Base-by-base conservation (phyloP, 2,113 vertebrate genomes). In the Nycticorax nycticorax region DNA sequence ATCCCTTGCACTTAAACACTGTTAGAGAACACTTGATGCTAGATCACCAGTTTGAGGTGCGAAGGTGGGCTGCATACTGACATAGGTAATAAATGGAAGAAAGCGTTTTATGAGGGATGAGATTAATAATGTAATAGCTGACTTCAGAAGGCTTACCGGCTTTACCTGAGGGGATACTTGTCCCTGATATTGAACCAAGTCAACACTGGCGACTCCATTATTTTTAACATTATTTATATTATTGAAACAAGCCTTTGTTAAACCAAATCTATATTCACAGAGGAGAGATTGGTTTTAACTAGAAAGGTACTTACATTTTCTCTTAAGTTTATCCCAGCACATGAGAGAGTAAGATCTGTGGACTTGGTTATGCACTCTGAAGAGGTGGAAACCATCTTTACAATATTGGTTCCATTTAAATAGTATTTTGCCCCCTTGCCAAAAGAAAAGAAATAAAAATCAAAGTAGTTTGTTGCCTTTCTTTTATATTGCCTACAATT, bases 81-180 rank as follows among this genome's bases (percentile, higher is more conserved):
- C 84, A 87, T 71, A 71, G 55, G 79, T 96, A 95, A 92, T 93
- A 96, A 96, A 97, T 82, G 66, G 62, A 93, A 93, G 76, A 80
- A 87, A 74, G n/a, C 39, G 55, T 92, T 97, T 96, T 59, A 77
- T 73, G 85, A 80, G 63, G 83, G 72, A 90, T 78, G 56, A 93
- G 87, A 90, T 97, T 97, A 96, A 95, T 93, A 96, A 94, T 64
- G 43, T 79, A 96, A 87, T 74, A 96, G 73, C 85, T 94, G 94
- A 72, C 90, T 97, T 96, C 64, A 83, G 59, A 71, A 92, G 53
- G 69, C 68, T 94, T 84, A 86, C 37, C 0, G 2, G 72, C 76
- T 93, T 96, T 96, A 94, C 85, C 89, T 92, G 33, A 91, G 92
- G 91, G 78, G 63, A 84, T 92, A 90, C 39, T 96, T 95, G 92